Base-by-base conservation (phyloP, 64 coral and sea anemone genomes). In the Montipora foliosa region DNA sequence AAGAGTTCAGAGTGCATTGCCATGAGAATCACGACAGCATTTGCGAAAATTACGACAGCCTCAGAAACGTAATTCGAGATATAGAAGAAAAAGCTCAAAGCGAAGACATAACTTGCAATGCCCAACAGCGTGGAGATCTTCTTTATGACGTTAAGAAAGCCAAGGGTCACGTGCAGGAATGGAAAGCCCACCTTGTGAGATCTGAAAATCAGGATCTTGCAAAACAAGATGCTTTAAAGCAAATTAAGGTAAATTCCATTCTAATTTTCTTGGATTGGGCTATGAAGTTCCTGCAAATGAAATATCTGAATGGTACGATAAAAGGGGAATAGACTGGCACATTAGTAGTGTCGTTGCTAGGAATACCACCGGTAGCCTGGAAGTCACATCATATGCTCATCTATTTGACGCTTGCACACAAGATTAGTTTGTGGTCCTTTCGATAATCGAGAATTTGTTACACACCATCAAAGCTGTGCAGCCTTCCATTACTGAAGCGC, bases 131-230 rank as follows among this genome's bases (percentile, higher is more conserved):
- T 57, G 52, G 44, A 25, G 74, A 89, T 78, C 75, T 89, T 78
- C 87, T 11, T 60, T 78, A 59, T 57, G 44, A 89, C 21, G 75
- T 78, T 37, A 77, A 49, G 25, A 89, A 78, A 29, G 57, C 17
- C 17, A 46, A 64, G 52, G 77, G 52, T 57, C 52, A 57, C 52
- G 52, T 89, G 46, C 25, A 89, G 61, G 16, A 78, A 25, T 89
- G 87, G 52, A 89, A 78, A 89, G 73, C 87, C 60, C 74, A 89
- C 45, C 77, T 89, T 60, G 45, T 89, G 55, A 89, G 87, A 62
- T 59, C 19, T 76, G 87, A 59, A 19, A 89, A 78, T 45, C 74
- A 89, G 61, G 74, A 89, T 6, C 48, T 59, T 49, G 74, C 48
- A 53, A 89, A 89, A 46, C n/a, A 78, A 29, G 21, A 77, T 12